phyloP scores from a whole-genome alignment of 1,140 invertebrate species.

The Sycophaga agraensis region DNA sequence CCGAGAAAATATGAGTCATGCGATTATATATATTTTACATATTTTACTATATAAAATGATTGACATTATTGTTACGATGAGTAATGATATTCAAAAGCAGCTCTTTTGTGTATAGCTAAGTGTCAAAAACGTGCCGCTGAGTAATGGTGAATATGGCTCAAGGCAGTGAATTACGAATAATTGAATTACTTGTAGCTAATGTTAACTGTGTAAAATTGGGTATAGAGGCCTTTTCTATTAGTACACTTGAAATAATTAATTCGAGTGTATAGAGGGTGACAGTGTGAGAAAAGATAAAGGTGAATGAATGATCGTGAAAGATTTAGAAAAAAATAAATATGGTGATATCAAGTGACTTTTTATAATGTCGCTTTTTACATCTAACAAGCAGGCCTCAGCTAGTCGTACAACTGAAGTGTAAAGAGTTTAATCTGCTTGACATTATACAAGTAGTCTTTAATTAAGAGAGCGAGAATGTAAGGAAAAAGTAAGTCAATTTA shows the following conservation, averaged over 20 bases:
- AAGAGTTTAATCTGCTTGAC: conserved; percentile 37
- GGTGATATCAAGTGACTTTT: conserved; percentile 29
- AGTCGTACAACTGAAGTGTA: conserved; percentile 46
- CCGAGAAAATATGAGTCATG: conserved; percentile 18
- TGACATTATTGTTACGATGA: conserved; percentile 11
- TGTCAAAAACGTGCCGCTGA: conserved; percentile 24
- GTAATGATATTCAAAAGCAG: conserved; percentile 25
- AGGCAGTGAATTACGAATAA: conserved; percentile 21
- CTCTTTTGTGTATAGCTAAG: conserved; percentile 24
- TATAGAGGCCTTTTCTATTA: conserved; percentile 44
- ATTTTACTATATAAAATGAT: conserved; percentile 18
- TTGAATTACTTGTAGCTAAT: conserved; percentile 30
- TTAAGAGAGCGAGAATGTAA: conserved; percentile 25
- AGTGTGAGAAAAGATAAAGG: neutral
- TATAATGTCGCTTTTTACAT: conserved; percentile 29
- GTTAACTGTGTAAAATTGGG: conserved; percentile 33
- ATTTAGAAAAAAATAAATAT: conserved; percentile 12
- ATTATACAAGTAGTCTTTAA: conserved; percentile 31
- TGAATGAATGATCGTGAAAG: conserved; percentile 7
- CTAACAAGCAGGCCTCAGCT: conserved; percentile 48
- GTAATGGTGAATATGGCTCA: conserved; percentile 15
- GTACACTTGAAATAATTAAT: conserved; percentile 21
- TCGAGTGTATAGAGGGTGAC: neutral
- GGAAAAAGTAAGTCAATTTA: conserved; percentile 24
- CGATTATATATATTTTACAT: conserved; percentile 25